Evolutionary conservation across 2,797 vertebrate genomes (phyloP).

Genomic region (Adelosebastes latens): DNA sequence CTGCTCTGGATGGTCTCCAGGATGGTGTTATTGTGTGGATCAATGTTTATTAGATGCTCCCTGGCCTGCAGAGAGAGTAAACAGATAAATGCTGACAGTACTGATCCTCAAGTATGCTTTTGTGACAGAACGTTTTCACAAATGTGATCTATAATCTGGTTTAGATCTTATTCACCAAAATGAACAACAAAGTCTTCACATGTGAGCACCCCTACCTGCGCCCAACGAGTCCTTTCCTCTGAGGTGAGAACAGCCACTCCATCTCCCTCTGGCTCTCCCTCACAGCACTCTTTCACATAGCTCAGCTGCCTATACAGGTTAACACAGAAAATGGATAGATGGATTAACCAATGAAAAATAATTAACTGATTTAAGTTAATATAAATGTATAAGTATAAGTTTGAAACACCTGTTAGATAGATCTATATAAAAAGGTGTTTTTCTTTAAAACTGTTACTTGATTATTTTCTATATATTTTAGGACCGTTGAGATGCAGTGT

Average conservation of each 20-base stretch:
- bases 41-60: constrained; percentile 90
- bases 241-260: constrained; percentile 90
- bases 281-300: constrained; percentile 86
- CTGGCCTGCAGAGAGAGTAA: constrained; percentile 81
- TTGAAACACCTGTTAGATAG: neutral
- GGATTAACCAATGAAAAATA: neutral
- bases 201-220: constrained; percentile 81
- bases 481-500: neutral
- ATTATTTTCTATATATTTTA: neutral
- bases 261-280: constrained; percentile 85
- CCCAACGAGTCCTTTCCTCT: constrained; percentile 92
- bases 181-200: neutral
- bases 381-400: neutral
- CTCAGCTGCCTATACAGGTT: constrained; percentile 85
- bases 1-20: constrained; percentile 94
- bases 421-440: neutral
- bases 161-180: neutral
- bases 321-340: neutral
- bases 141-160: neutral
- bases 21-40: constrained; percentile 87
- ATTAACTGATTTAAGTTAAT: neutral
- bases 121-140: neutral
- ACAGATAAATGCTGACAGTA: neutral
- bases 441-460: neutral
- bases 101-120: neutral